Conservation (phyloP, 2,888 invertebrate genomes). For the Dolichomitus sp. region DNA sequence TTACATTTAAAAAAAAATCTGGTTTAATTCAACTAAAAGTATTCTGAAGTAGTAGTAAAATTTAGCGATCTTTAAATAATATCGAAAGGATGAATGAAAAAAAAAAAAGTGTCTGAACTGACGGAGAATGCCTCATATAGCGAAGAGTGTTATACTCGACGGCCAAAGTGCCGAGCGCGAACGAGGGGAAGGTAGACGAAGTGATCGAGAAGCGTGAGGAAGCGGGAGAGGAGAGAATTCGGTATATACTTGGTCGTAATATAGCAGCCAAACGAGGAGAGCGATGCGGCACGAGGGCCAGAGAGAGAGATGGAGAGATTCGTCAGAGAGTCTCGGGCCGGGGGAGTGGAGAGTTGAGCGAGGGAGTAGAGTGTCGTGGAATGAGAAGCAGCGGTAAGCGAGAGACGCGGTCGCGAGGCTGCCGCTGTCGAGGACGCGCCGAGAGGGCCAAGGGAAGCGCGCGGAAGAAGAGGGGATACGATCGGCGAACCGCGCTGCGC, state of each 20-base stretch:
- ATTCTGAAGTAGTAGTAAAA: too few species aligned
- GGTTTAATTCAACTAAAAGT: too few species aligned
- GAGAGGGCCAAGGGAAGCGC: slow-evolving; percentile 24
- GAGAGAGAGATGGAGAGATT: slow-evolving; percentile 38
- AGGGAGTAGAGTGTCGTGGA: slow-evolving; percentile 44
- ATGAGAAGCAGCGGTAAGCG: slow-evolving; percentile 42
- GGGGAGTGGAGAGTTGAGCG: slow-evolving; percentile 33
- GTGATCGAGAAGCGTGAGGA: slow-evolving; percentile 36
- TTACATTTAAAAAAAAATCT: too few species aligned
- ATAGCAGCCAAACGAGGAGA: slow-evolving; percentile 50
- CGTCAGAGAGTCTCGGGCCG: slow-evolving; percentile 40
- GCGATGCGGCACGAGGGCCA: neutral
- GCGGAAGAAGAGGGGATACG: slow-evolving; percentile 67
- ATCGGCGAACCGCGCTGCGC: slow-evolving; percentile 76
- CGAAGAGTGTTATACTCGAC: slow-evolving; percentile 25
- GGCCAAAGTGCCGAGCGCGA: slow-evolving; percentile 31
- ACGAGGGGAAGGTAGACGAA: slow-evolving; percentile 49
- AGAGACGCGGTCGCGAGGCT: slow-evolving; percentile 50
- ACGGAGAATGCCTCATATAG: neutral
- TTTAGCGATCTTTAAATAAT: too few species aligned
- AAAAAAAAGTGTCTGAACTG: neutral
- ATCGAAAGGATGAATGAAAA: too few species aligned
- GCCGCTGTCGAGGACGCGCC: slow-evolving; percentile 49
- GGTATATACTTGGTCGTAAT: slow-evolving; percentile 36
- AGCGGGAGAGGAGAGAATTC: slow-evolving; percentile 28